These are phyloP conservation scores for Mechanitis messenoides DNA, from an alignment of 2,888 invertebrate species.

Conservation along the genomic window DNA sequence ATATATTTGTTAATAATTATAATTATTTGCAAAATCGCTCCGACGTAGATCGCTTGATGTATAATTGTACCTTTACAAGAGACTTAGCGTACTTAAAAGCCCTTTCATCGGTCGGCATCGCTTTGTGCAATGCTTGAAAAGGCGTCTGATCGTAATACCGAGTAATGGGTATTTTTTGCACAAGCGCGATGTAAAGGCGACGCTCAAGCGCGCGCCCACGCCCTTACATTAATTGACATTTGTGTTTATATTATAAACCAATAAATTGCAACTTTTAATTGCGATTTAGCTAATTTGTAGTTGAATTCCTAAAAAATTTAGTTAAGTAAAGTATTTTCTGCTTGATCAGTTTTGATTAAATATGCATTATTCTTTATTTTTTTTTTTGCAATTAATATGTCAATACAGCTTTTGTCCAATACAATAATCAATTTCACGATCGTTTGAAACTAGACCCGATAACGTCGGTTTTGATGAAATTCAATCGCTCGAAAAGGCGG, in stretches of 20 bases:
- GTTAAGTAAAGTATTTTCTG: too few relatives aligned
- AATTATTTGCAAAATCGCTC: too few relatives aligned
- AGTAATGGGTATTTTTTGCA: constrained; percentile 59
- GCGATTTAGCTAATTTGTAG: not conserved
- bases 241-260: constrained; percentile 22
- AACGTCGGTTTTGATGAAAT: constrained; percentile 27
- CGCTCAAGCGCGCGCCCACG: constrained; percentile 37
- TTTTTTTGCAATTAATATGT: not conserved
- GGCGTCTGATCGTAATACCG: constrained; percentile 52
- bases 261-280: not conserved
- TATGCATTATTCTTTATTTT: too few relatives aligned
- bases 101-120: constrained; percentile 46
- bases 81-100: constrained; percentile 43
- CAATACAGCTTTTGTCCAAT: constrained; percentile 10
- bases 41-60: constrained; percentile 32
- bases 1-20: too few relatives aligned
- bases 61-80: constrained; percentile 32
- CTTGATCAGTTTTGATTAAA: too few relatives aligned
- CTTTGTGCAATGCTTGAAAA: constrained; percentile 54
- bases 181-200: constrained; percentile 58
- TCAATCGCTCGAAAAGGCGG: constrained; percentile 31
- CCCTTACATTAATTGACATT: constrained; percentile 25
- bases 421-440: constrained; percentile 9
- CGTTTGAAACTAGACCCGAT: constrained; percentile 18
- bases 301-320: too few relatives aligned